These are phyloP conservation scores for Mimachlamys varia DNA, from an alignment of 2,888 invertebrate genomes.

Conservation along the genomic window DNA sequence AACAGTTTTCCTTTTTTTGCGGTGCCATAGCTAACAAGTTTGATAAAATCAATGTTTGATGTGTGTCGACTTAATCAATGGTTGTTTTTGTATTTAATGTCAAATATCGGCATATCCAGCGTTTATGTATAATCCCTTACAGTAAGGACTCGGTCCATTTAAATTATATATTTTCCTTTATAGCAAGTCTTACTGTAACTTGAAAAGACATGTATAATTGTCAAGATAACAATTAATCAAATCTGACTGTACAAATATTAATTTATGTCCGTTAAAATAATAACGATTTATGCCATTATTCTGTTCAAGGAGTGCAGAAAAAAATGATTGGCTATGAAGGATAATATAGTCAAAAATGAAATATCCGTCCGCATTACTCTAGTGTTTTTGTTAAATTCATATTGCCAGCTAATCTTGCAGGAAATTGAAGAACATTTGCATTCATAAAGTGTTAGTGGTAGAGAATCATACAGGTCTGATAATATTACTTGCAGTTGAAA, in stretches of 20 bases:
- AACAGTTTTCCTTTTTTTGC: slow-evolving; percentile 28
- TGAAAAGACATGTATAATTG: not conserved
- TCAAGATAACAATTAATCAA: not conserved
- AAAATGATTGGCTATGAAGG: slow-evolving; percentile 4
- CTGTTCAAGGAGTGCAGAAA: not conserved
- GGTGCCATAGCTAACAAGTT: slow-evolving; percentile 11
- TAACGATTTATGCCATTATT: not conserved
- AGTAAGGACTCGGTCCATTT: not conserved
- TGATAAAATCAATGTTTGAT: not conserved
- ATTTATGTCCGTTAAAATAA: not conserved
- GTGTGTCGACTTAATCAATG: slow-evolving; percentile 5
- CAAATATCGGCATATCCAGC: not conserved
- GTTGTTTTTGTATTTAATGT: not conserved
- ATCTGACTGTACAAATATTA: not conserved
- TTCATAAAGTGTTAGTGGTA: not conserved
- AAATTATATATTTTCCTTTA: slow-evolving; percentile 19
- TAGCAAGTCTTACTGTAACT: not conserved
- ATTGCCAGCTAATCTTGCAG: not conserved
- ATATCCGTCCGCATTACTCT: slow-evolving; percentile 2
- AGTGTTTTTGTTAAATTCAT: not conserved
- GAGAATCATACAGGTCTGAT: not conserved
- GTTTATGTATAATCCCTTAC: not conserved
- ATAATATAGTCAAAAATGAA: not conserved
- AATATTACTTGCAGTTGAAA: not conserved
- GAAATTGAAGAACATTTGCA: not conserved